These are phyloP conservation scores for Dicrostonyx torquatus DNA, from an alignment of 2,797 vertebrate species.

Conservation along the genomic window DNA sequence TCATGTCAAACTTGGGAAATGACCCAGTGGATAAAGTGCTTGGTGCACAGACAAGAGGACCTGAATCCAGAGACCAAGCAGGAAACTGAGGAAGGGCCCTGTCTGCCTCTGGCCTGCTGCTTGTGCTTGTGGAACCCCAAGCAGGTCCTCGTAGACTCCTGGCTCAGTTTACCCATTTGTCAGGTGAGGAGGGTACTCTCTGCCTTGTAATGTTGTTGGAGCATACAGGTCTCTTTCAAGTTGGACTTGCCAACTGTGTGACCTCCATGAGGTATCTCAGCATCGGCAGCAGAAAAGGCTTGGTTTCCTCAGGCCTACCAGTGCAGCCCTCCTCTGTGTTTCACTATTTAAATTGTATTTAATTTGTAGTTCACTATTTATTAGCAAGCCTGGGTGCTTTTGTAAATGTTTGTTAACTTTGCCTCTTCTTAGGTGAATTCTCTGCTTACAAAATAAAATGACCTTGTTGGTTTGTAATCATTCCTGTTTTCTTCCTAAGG, in stretches of 20 bases:
- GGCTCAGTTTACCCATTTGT: background rate
- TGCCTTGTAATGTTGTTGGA: background rate
- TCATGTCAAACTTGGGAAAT: background rate
- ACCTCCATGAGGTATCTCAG: background rate
- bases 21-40: background rate
- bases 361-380: background rate
- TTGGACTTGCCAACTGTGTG: background rate
- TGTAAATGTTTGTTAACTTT: background rate
- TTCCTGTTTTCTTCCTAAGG: background rate
- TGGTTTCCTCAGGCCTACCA: background rate
- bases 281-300: fast-evolving
- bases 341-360: slow-evolving; percentile 19
- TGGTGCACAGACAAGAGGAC: background rate
- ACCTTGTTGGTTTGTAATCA: background rate
- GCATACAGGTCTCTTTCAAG: background rate
- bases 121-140: background rate
- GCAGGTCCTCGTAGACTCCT: background rate
- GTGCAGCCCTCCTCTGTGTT: background rate
- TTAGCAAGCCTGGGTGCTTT: slow-evolving; percentile 17
- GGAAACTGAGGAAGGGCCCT: background rate
- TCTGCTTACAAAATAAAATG: background rate
- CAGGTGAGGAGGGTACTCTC: background rate
- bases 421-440: background rate
- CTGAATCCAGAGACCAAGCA: background rate
- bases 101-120: background rate